Base-by-base conservation (phyloP, 2,888 invertebrate genomes). In the Galeruca laticollis region DNA sequence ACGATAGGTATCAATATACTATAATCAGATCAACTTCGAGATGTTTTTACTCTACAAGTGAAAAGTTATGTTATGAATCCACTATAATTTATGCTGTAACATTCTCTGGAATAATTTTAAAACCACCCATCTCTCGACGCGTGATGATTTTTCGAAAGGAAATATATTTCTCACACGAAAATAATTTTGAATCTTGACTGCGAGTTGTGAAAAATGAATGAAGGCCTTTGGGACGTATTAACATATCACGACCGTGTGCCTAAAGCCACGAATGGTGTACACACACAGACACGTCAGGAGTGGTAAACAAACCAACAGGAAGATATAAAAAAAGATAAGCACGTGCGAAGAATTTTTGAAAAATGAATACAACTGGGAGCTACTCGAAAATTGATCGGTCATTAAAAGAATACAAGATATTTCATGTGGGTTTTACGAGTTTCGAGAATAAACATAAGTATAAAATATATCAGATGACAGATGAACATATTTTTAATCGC, bases 71-170 rank as follows among this genome's bases (percentile, higher is more conserved):
- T 3, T 5, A 26, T 6, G 26, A 40, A 40, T 47, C 15, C 15
- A 18, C 33, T 35, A 35, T 35, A 57, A 18, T 57, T 35, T 35
- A 57, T 57, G 18, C 18, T 10, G 10, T 9, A 57, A 57, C 56
- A 57, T 57, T 35, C 56, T 47, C 15, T 56, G 10, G 13, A 56
- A 56, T 9, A n/a, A 33, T 31, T 31, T 56, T 57, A 15, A 57
- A 57, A 35, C 56, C 56, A 57, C 10, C 52, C 33, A 65, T 65
- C 57, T 65, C 57, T 60, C 51, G 21, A n/a, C 47, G 20, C 21
- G 57, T 31, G 64, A 56, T 33, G 64, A 56, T 31, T 56, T 11
- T 54, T 65, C 56, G 59, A 66, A 66, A 66, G 66, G 59, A 66
- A 66, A 66, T 66, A 60, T 18, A 59, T 51, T 51, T 66, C 59